phyloP scores from a whole-genome alignment of 1,140 invertebrate genomes.

The Apocrypta bakeri region DNA sequence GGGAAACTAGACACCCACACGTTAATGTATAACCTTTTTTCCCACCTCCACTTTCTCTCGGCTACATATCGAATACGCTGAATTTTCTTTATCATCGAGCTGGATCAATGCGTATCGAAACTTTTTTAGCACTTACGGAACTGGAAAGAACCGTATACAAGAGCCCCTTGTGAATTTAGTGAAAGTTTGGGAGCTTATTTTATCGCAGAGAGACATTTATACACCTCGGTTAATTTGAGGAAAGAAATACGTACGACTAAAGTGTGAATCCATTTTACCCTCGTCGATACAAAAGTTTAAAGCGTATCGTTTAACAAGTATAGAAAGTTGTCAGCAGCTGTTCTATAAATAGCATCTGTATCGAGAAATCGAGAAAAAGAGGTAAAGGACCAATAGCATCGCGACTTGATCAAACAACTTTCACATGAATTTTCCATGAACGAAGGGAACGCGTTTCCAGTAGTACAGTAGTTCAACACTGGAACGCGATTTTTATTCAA shows the following conservation, averaged over 20 bases:
- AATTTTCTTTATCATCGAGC: background rate
- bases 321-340: background rate
- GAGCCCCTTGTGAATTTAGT: background rate
- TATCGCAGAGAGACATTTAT: background rate
- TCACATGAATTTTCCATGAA: constrained; percentile 42
- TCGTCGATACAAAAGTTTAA: constrained; percentile 11
- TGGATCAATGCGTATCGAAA: background rate
- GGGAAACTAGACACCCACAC: background rate
- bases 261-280: background rate
- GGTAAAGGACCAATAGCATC: background rate
- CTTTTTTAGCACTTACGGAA: background rate
- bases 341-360: background rate
- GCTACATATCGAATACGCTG: background rate
- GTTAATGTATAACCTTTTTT: too few relatives aligned
- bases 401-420: constrained; percentile 41
- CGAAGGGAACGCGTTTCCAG: background rate
- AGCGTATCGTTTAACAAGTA: background rate
- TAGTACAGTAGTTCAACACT: background rate
- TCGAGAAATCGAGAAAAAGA: background rate
- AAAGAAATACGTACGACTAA: background rate
- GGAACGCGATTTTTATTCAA: constrained; percentile 37
- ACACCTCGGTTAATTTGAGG: background rate
- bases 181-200: background rate
- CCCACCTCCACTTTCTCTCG: background rate
- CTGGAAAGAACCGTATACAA: too few relatives aligned